Evolutionary conservation across 2,113 vertebrate genomes (phyloP).

Genomic region (Rallus limicola): DNA sequence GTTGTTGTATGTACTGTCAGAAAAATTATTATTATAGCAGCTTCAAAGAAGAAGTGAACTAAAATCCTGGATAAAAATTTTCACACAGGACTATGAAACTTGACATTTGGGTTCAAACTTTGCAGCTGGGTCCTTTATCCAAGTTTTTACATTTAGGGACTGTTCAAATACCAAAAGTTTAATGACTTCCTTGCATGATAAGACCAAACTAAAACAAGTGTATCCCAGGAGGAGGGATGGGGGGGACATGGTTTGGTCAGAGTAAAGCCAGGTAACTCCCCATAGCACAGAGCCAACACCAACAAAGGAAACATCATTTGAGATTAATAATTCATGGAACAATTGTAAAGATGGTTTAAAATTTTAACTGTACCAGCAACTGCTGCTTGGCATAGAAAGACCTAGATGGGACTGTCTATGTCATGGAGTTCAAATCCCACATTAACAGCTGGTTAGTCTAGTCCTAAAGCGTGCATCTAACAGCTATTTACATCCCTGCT

Average conservation of each 20-base stretch:
- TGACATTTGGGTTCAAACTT: neutral
- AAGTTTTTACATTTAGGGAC: neutral
- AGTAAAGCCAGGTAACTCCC: neutral
- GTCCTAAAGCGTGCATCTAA: neutral
- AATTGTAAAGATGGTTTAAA: neutral
- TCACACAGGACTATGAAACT: neutral
- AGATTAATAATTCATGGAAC: neutral
- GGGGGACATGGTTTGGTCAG: neutral
- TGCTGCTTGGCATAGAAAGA: neutral
- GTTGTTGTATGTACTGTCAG: neutral
- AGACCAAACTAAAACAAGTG: neutral
- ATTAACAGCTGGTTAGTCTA: neutral
- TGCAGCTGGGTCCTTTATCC: neutral
- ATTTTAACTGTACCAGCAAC: neutral
- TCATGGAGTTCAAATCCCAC: neutral
- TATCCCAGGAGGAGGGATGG: neutral
- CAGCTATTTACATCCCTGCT: neutral
- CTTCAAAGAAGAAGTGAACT: neutral
- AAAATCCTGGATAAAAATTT: neutral
- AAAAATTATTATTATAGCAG: neutral
- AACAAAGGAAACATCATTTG: neutral
- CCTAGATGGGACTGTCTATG: neutral
- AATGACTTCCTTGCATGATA: neutral
- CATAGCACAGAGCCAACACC: neutral
- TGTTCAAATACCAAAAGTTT: neutral